A percentile compares a stretch with the other conserved stretches of the same genome.
Conservation (phyloP, 1,140 invertebrate genomes). For the Oreohelix idahoensis region DNA sequence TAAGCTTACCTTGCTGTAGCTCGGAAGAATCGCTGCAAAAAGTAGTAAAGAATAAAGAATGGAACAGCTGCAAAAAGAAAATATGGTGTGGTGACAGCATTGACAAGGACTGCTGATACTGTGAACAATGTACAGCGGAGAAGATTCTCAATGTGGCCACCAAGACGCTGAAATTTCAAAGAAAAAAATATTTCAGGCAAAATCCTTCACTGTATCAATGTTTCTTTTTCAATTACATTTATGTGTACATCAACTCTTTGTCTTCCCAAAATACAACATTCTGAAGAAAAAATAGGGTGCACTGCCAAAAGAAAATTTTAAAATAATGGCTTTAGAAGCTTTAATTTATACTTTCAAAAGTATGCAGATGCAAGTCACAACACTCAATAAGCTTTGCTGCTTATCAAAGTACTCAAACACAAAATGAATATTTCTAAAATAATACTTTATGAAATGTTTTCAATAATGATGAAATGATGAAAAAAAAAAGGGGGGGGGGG, state of each 20-base stretch:
- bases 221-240: neutral
- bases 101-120: conserved; percentile 60
- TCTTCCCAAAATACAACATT: too few species aligned
- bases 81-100: conserved; percentile 60
- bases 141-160: conserved; percentile 53
- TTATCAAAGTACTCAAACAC: too few species aligned
- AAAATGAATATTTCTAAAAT: too few species aligned
- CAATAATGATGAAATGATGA: too few species aligned
- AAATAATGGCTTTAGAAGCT: too few species aligned
- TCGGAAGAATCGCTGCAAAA: conserved; percentile 90
- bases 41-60: conserved; percentile 58
- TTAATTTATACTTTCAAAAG: too few species aligned
- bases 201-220: neutral
- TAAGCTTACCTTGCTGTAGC: conserved; percentile 81
- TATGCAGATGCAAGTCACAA: too few species aligned
- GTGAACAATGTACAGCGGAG: conserved; percentile 55
- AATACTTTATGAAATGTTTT: too few species aligned
- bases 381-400: too few species aligned
- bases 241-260: neutral
- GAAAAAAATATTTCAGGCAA: neutral
- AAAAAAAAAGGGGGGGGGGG: too few species aligned
- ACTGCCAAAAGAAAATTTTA: too few species aligned
- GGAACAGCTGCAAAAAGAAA: conserved; percentile 61
- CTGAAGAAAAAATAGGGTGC: too few species aligned
- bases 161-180: conserved; percentile 52